These are phyloP conservation scores for Morus bassanus DNA, from an alignment of 2,797 vertebrate genomes.

Conservation along the genomic window DNA sequence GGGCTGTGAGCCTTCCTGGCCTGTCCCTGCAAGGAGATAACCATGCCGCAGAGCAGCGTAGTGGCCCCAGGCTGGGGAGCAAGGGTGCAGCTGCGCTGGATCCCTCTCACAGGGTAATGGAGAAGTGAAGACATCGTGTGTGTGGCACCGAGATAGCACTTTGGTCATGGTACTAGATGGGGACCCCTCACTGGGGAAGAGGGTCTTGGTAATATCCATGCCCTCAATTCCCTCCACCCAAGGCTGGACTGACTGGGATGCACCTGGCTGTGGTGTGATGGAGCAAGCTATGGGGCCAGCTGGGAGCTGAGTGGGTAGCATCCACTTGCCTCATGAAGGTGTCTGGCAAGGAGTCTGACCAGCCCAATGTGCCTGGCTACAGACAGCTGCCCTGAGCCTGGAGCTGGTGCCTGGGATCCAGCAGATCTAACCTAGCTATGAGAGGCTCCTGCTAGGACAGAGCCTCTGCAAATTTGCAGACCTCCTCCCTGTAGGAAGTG, in stretches of 20 bases:
- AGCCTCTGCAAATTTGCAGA: not conserved
- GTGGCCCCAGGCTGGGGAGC: not conserved
- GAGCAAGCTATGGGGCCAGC: not conserved
- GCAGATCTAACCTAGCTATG: not conserved
- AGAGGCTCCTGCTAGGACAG: not conserved
- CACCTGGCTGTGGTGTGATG: not conserved
- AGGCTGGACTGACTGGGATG: not conserved
- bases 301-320: not conserved
- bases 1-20: not conserved
- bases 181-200: not conserved
- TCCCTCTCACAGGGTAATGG: not conserved
- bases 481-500: not conserved
- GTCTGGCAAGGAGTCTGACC: not conserved
- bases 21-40: not conserved
- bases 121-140: not conserved
- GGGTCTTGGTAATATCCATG: fast-evolving
- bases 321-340: not conserved
- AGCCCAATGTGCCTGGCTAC: not conserved
- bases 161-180: not conserved
- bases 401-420: not conserved
- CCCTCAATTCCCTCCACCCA: not conserved
- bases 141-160: not conserved
- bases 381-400: not conserved
- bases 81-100: not conserved
- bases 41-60: fast-evolving